Evolutionary conservation across 2,888 invertebrate species (phyloP), one percentile per base, ranked within the genome.

Genomic region (Drosophila ezoana): DNA sequence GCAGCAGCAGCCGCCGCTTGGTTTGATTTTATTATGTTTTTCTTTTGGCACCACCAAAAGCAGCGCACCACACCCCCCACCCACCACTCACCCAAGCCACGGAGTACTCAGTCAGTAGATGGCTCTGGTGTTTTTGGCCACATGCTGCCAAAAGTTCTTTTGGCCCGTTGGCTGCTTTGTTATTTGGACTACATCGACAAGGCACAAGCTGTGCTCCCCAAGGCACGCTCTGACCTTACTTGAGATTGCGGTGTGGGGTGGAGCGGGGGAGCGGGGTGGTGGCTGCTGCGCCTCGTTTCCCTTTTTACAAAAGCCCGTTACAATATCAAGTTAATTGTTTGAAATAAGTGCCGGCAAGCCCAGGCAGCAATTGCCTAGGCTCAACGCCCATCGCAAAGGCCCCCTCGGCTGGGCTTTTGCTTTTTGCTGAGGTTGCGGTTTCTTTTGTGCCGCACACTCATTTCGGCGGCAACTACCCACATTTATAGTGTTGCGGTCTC

Each of bases 241-340:
- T 47, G 56, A 51, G 37, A 2, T 28, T 6, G 28, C 2, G 3
- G 8, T 3, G 28, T 8, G 8, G 28, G 2, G 2, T 23, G 23
- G 23, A 6, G 23, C 28, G 40, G 9, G 20, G 37, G 45, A 2
- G 37, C 20, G 53, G 35, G 40, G 18, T 20, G 41, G 20, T 8
- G 8, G 28, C 28, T 28, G 28, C 28, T 28, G 28, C 28, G 28
- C 28, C 41, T 72, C 73, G 77, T 67, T 75, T 78, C 52, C 72
- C 64, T 68, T 74, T 81, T 81, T 63, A 68, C 70, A 74, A 80
- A 78, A 80, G 84, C 82, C 72, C 74, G 90, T 83, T 87, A 87
- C 90, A 89, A 90, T 89, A 89, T 90, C 87, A 80, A 90, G 89
- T 89, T 89, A 87, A 87, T 87, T 87, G 86, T 89, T 89, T 89